A percentile compares a stretch with the other conserved stretches of the same genome.
phyloP scores from a whole-genome alignment of 2,888 invertebrate genomes.

The Blastobasis lacticolella region DNA sequence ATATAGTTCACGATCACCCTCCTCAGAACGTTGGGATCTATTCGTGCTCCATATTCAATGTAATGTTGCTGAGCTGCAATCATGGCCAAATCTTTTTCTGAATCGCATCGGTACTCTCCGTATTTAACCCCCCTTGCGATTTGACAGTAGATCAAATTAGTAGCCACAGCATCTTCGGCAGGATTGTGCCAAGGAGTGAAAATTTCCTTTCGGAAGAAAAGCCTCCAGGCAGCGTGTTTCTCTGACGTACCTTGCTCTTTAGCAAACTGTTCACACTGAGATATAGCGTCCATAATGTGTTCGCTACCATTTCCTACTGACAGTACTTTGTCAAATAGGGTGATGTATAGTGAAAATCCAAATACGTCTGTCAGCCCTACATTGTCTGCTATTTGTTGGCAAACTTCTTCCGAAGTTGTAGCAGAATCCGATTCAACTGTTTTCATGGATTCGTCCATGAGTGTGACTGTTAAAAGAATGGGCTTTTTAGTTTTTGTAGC shows the following conservation, averaged over 20 bases:
- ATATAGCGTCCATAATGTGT: slow-evolving; percentile 96
- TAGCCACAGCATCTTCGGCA: slow-evolving; percentile 83
- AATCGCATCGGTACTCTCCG: slow-evolving; percentile 91
- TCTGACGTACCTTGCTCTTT: slow-evolving; percentile 92
- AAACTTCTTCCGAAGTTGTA: slow-evolving; percentile 91
- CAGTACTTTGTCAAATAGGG: slow-evolving; percentile 91
- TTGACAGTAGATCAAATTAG: slow-evolving; percentile 92
- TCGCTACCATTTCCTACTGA: slow-evolving; percentile 92
- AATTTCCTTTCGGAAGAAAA: slow-evolving; percentile 92
- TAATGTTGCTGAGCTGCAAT: slow-evolving; percentile 94
- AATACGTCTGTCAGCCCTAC: slow-evolving; percentile 86
- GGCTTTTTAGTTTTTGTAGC: slow-evolving; percentile 89
- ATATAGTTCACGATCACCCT: slow-evolving; percentile 85
- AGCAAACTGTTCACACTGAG: slow-evolving; percentile 96
- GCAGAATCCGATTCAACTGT: slow-evolving; percentile 92
- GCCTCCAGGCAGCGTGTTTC: slow-evolving; percentile 89
- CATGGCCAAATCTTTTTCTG: slow-evolving; percentile 90
- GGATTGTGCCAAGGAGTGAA: slow-evolving; percentile 96
- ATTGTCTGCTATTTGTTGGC: slow-evolving; percentile 84
- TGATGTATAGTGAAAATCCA: slow-evolving; percentile 94
- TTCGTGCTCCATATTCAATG: slow-evolving; percentile 82
- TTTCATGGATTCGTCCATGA: slow-evolving; percentile 90
- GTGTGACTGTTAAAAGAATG: slow-evolving; percentile 85
- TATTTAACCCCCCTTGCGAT: slow-evolving; percentile 90
- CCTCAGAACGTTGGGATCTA: slow-evolving; percentile 80